These are phyloP conservation scores for Shinisaurus crocodilurus DNA, from an alignment of 2,113 vertebrate species.

Conservation along the genomic window DNA sequence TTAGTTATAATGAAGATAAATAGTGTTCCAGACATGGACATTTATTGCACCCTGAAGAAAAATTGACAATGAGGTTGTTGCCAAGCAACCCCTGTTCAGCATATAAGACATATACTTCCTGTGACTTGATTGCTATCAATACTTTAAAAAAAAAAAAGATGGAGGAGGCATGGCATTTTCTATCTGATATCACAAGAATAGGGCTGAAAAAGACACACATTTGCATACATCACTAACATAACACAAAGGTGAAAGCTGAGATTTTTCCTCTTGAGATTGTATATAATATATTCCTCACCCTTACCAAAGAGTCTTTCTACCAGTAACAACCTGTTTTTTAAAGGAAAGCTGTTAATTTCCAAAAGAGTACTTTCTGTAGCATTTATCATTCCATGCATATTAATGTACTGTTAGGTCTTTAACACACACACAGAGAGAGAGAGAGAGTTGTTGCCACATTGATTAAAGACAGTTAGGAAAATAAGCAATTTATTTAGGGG, in stretches of 20 bases:
- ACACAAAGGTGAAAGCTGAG: slow-evolving; percentile 16
- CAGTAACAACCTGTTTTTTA: not conserved
- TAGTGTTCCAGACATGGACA: slow-evolving; percentile 64
- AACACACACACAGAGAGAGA: not conserved
- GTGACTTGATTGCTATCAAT: slow-evolving; percentile 27
- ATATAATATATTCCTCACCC: not conserved
- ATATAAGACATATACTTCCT: slow-evolving; percentile 54
- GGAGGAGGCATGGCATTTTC: not conserved
- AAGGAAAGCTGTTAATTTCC: slow-evolving; percentile 35
- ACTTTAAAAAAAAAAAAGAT: not conserved
- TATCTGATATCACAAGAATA: not conserved
- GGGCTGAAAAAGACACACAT: slow-evolving; percentile 11
- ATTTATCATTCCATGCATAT: not conserved
- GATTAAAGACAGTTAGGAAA: not conserved
- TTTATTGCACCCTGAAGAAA: slow-evolving; percentile 49
- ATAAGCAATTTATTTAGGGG: not conserved
- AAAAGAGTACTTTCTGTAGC: slow-evolving; percentile 29
- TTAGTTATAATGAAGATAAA: slow-evolving; percentile 81
- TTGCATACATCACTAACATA: not conserved
- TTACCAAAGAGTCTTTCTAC: slow-evolving; percentile 7
- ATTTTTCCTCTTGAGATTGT: not conserved
- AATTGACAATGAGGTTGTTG: slow-evolving; percentile 77
- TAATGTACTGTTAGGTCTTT: not conserved
- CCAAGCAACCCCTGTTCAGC: slow-evolving; percentile 76
- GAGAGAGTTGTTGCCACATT: not conserved